phyloP scores from a whole-genome alignment of 2,113 vertebrate species.

The Motacilla alba region DNA sequence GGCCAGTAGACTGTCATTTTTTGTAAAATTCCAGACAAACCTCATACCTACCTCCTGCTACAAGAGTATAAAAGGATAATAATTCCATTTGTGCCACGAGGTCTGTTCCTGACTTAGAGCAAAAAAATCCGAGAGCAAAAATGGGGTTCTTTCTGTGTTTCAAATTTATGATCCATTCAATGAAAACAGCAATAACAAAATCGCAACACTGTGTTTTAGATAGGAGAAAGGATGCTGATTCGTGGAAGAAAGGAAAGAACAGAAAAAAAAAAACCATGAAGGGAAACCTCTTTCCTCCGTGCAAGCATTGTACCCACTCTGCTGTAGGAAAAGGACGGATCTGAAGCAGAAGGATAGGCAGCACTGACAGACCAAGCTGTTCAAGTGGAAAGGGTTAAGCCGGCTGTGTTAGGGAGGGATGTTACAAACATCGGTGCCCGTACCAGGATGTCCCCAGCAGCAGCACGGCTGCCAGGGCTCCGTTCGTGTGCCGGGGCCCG shows the following conservation, averaged over 20 bases:
- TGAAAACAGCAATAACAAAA: not conserved
- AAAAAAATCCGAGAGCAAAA: not conserved
- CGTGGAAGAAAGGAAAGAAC: not conserved
- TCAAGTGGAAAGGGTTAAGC: not conserved
- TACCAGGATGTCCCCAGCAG: not conserved
- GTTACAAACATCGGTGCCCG: accelerated
- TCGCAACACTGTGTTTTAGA: not conserved
- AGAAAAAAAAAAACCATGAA: not conserved
- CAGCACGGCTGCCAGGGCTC: not conserved
- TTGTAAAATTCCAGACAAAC: not conserved
- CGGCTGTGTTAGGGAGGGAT: not conserved
- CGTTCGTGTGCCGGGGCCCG: accelerated
- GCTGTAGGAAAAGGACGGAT: not conserved
- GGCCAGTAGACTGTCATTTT: not conserved
- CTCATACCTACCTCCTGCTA: not conserved
- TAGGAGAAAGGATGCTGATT: not conserved
- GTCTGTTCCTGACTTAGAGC: not conserved
- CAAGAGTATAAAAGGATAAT: not conserved
- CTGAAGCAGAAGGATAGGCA: not conserved
- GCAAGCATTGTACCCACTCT: not conserved
- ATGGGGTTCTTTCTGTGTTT: not conserved
- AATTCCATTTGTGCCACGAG: not conserved
- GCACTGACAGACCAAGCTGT: not conserved
- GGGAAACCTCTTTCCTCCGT: not conserved
- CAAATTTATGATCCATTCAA: not conserved